Percentiles rank a stretch among this genome's conserved stretches.
Evolutionary conservation across 2,797 vertebrate genomes (phyloP).

Genomic region (Delichon dasypus): DNA sequence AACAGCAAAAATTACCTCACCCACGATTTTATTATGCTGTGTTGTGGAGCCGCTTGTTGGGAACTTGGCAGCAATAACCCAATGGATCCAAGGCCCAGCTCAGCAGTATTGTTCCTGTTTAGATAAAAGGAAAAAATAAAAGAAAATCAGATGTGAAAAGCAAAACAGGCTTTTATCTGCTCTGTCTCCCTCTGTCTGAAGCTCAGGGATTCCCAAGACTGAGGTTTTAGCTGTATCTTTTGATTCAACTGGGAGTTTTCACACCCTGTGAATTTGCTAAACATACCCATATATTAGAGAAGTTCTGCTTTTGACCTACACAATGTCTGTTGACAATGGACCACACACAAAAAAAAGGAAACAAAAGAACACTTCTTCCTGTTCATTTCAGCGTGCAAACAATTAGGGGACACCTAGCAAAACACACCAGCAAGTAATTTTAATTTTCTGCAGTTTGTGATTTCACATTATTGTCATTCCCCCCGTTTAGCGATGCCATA

Average conservation of each 20-base stretch:
- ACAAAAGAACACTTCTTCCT: not conserved
- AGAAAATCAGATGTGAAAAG: not conserved
- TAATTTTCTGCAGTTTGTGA: not conserved
- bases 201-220: not conserved
- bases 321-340: not conserved
- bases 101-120: not conserved
- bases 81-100: not conserved
- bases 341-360: not conserved
- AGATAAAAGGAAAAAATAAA: not conserved
- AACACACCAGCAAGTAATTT: not conserved
- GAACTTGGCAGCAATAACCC: not conserved
- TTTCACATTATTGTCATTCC: not conserved
- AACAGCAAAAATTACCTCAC: not conserved
- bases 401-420: not conserved
- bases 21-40: not conserved
- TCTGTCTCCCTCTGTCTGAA: not conserved
- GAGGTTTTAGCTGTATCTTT: not conserved
- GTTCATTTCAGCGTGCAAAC: not conserved
- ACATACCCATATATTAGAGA: not conserved
- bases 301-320: not conserved
- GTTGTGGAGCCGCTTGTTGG: not conserved
- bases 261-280: not conserved
- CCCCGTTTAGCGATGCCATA: fast-evolving
- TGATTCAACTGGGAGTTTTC: not conserved
- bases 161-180: not conserved